Percentiles rank a stretch among this genome's conserved stretches.
Conservation (phyloP, 2,113 vertebrate genomes). For the Hippocampus comes region DNA sequence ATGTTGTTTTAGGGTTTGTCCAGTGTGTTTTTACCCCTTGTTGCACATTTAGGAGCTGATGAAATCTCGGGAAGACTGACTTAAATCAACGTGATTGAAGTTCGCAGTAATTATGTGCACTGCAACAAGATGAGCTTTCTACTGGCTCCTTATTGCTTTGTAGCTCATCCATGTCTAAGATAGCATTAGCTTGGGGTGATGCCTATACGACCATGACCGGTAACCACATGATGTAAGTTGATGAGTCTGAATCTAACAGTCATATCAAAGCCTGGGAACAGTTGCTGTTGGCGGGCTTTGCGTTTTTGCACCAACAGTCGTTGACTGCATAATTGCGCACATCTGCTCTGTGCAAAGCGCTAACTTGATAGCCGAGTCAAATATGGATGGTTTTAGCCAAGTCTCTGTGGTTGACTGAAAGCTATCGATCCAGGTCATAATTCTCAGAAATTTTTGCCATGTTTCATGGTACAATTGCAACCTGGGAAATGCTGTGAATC, state of each 20-base stretch:
- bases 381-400: not conserved
- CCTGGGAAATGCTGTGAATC: no score
- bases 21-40: not conserved
- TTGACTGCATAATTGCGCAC: no score
- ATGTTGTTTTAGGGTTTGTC: not conserved
- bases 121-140: not conserved
- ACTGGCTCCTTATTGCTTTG: not conserved
- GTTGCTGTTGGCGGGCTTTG: no score
- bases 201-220: not conserved
- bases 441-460: no score
- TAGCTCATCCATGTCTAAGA: not conserved
- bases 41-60: not conserved
- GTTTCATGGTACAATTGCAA: no score
- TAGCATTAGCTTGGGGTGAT: not conserved
- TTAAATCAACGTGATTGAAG: no score
- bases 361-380: not conserved
- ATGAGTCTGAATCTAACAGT: not conserved
- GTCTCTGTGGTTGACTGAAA: no score
- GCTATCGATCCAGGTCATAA: no score
- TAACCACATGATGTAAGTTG: not conserved
- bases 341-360: not conserved
- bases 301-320: no score
- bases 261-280: no score
- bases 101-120: not conserved
- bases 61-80: no score